These are phyloP conservation scores for Heterodera schachtii DNA, from an alignment of 1,140 invertebrate species.

Conservation along the genomic window DNA sequence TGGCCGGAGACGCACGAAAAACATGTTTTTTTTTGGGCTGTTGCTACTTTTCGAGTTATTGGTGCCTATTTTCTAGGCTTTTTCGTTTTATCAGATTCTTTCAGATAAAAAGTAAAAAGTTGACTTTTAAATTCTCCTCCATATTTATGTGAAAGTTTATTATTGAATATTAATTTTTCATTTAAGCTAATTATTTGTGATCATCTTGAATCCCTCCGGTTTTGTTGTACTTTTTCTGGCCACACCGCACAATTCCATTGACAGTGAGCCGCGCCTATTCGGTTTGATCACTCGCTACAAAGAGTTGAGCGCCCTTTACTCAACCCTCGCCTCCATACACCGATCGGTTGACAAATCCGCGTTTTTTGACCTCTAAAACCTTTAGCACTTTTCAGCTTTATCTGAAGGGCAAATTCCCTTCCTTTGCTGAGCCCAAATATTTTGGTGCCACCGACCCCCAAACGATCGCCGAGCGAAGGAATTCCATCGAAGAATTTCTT, in stretches of 20 bases:
- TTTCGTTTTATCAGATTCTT: no score
- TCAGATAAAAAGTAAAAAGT: no score
- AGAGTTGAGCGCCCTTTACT: constrained; percentile 40
- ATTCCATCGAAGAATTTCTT: constrained; percentile 42
- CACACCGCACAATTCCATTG: constrained; percentile 35
- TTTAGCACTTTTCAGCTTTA: constrained; percentile 39
- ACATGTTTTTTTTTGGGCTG: no score
- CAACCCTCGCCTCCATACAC: constrained; percentile 44
- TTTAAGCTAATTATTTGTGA: no score
- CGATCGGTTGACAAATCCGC: constrained; percentile 32
- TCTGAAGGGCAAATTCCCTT: constrained; percentile 50
- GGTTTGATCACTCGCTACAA: constrained; percentile 42
- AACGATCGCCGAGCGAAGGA: constrained; percentile 43
- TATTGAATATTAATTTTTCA: no score
- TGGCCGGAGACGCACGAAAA: no score
- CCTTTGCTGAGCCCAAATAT: constrained; percentile 49
- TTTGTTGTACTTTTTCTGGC: constrained; percentile 27
- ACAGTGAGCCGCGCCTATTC: constrained; percentile 39
- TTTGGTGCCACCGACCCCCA: constrained; percentile 50
- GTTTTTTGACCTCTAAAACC: background rate
- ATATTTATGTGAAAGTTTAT: no score
- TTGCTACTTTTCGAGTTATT: no score
- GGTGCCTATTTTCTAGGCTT: no score
- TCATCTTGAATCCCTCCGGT: no score
- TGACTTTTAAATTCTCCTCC: no score